Base-by-base conservation (phyloP, 2,888 invertebrate species). In the Ichneumon xanthorius region DNA sequence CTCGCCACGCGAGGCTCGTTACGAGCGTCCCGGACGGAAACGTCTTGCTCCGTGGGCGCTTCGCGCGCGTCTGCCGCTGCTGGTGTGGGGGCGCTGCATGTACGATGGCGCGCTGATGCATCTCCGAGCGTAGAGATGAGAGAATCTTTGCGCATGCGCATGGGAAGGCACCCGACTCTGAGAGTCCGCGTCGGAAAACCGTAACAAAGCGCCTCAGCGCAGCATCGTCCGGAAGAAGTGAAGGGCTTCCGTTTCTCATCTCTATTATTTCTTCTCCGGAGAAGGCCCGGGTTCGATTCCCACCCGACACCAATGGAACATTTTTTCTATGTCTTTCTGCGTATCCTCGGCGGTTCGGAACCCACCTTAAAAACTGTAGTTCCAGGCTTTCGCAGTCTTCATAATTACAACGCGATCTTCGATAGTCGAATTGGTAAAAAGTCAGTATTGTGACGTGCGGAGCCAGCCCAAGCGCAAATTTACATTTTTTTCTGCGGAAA, bases 201-300 rank as follows among this genome's bases (percentile, higher is more conserved):
- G 80, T 45, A 82, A 55, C 53, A 82, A 78, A 78, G 68, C 79
- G 79, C 37, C 50, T 71, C 82, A 80, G 79, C 79, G 82, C 71
- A 80, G 76, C 85, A 67, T 61, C 80, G 58, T 67, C 67, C 85
- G 85, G 85, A 85, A 85, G 75, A 22, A 73, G 30, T 37, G 85
- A 65, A 85, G 75, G 79, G 79, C 79, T 79, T 85, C 82, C 82
- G 75, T 82, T 71, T 71, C 79, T 22, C 37, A 11, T 40, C n/a
- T 68, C 53, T 33, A 33, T 40, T 40, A 1, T 40, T 58, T 30
- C 55, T 45, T 80, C 65, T 76, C 80, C 63, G 65, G 19, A 72
- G 63, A 65, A 33, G 67, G 77, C 68, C n/a, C 61, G 55, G 75
- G 0, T 30, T 30, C 30, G 53, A 50, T 37, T 50, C 30, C 45